Conservation (phyloP, 2,797 vertebrate genomes). For the Myotis myotis region DNA sequence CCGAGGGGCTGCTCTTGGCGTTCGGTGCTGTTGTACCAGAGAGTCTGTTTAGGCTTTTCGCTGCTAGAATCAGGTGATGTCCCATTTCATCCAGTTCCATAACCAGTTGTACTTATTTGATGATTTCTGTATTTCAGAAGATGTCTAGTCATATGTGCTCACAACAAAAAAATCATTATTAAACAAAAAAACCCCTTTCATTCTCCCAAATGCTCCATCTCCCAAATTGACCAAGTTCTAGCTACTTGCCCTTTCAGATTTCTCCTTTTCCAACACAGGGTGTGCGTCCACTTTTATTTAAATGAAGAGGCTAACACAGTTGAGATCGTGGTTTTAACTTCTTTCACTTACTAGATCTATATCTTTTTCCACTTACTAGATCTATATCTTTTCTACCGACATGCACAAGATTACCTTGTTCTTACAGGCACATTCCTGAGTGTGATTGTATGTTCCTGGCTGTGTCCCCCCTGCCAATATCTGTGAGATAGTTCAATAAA, state of each 20-base stretch:
- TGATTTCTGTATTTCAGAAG: not conserved
- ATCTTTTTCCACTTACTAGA: rapidly evolving
- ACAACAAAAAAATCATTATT: not conserved
- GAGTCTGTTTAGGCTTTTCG: not conserved
- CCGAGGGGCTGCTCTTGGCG: rapidly evolving
- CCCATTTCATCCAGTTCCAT: not conserved
- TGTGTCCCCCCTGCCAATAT: rapidly evolving
- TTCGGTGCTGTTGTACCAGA: not conserved
- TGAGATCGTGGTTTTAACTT: too few relatives aligned
- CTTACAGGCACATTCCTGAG: rapidly evolving
- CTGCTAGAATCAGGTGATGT: too few relatives aligned
- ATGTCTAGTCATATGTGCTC: not conserved
- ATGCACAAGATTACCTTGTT: rapidly evolving
- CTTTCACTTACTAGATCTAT: not conserved
- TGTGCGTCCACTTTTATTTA: not conserved
- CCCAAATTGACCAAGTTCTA: rapidly evolving
- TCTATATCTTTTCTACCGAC: rapidly evolving
- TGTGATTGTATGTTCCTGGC: not conserved
- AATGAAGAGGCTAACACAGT: not conserved
- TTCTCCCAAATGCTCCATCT: rapidly evolving
- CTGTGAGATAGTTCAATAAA: not conserved
- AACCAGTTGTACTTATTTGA: not conserved
- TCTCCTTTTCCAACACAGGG: not conserved
- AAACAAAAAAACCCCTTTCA: not conserved
- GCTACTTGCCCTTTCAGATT: not conserved